phyloP scores from a whole-genome alignment of 2,888 invertebrate species.

The Tachina grossa region DNA sequence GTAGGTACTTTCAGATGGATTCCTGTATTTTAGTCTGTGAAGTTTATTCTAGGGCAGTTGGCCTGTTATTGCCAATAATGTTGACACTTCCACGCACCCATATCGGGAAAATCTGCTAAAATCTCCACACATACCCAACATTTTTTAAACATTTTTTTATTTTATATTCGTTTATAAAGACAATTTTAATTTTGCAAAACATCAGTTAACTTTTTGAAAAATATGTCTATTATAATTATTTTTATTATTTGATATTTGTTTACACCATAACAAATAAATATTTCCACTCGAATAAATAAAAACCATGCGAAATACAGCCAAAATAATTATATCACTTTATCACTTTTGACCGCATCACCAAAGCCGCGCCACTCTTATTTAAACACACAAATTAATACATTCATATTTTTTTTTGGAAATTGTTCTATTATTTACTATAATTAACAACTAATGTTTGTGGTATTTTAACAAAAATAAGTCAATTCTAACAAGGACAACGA shows the following conservation, averaged over 20 bases:
- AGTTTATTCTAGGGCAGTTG: no score
- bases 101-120: no score
- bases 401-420: conserved; percentile 13
- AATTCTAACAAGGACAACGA: conserved; percentile 7
- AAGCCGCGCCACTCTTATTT: conserved; percentile 11
- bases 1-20: no score
- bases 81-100: no score
- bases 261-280: not conserved
- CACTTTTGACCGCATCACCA: conserved; percentile 35
- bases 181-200: no score
- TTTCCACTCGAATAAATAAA: not conserved
- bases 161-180: no score
- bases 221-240: not conserved
- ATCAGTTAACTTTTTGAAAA: no score
- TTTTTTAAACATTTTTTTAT: no score
- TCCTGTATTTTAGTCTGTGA: no score
- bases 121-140: no score
- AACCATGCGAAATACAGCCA: not conserved
- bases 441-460: conserved; percentile 57
- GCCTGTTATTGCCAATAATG: no score
- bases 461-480: conserved; percentile 47
- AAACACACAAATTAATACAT: conserved; percentile 29
- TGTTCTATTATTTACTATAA: conserved; percentile 52
- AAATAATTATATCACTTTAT: conserved; percentile 9
- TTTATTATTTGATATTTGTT: not conserved